Evolutionary conservation across 2,113 vertebrate genomes (phyloP).

Genomic region (Chaenogobius annularis): DNA sequence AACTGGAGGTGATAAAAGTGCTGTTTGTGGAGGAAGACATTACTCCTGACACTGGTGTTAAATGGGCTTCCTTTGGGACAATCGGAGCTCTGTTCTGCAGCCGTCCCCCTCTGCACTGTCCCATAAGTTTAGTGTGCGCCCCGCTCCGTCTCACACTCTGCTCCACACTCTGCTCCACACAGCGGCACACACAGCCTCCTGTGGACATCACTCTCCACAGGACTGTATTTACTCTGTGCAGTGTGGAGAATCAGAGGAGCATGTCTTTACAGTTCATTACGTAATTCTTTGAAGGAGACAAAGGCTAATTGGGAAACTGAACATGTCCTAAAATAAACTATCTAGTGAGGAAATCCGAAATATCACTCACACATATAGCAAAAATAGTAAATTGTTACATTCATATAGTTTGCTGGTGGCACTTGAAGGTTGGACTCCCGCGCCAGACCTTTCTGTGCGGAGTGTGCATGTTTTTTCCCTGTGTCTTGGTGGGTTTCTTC

Average conservation of each 20-base stretch:
- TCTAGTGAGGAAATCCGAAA: background rate
- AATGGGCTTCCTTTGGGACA: constrained; percentile 69
- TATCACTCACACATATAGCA: background rate
- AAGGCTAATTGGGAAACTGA: background rate
- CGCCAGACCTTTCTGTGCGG: too few relatives aligned
- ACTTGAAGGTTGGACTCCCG: too few relatives aligned
- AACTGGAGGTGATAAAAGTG: constrained; percentile 51
- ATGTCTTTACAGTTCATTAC: background rate
- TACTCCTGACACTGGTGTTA: constrained; percentile 71
- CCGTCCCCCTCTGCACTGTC: constrained; percentile 19
- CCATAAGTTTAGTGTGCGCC: constrained; percentile 7
- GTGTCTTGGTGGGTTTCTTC: too few relatives aligned
- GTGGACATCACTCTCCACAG: background rate
- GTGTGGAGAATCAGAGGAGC: background rate
- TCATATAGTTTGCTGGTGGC: too few relatives aligned
- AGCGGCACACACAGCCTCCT: background rate
- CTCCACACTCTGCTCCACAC: background rate
- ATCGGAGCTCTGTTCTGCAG: constrained; percentile 60
- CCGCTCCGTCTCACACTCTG: constrained; percentile 10
- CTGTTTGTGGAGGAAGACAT: constrained; percentile 64
- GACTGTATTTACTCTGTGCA: constrained; percentile 2
- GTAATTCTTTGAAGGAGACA: background rate
- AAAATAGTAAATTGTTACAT: background rate
- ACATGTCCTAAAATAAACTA: background rate
- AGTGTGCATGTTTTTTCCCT: too few relatives aligned